phyloP scores from a whole-genome alignment of 2,113 vertebrate genomes.

The Cephalopholis sonnerati region DNA sequence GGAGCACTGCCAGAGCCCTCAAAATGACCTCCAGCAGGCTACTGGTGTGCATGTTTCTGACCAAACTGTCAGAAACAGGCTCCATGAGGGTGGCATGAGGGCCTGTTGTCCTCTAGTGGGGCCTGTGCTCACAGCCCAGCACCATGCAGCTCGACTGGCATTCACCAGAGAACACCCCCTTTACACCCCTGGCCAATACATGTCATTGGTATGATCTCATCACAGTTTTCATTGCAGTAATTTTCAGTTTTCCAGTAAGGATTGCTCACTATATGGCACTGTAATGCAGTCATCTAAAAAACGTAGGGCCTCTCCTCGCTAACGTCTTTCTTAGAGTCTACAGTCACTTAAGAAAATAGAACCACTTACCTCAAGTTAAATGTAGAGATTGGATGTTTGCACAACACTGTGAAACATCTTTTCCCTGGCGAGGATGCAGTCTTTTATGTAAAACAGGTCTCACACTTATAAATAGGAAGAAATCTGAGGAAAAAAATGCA shows the following conservation, averaged over 20 bases:
- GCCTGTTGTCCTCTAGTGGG: no score
- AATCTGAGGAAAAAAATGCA: not conserved
- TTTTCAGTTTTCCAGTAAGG: not conserved
- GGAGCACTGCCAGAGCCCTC: no score
- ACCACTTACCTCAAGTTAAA: constrained; percentile 9
- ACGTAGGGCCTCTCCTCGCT: not conserved
- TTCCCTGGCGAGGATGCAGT: not conserved
- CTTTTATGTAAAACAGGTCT: not conserved
- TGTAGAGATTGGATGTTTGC: constrained; percentile 8
- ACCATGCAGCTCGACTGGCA: no score
- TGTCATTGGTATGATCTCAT: no score
- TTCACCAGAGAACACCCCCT: no score
- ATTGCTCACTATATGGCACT: not conserved
- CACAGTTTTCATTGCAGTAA: not conserved
- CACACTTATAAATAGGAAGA: not conserved
- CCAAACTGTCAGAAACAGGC: no score
- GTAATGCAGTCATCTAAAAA: not conserved
- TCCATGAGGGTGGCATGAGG: no score
- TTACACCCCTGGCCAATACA: no score
- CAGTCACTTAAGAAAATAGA: not conserved
- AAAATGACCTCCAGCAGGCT: no score
- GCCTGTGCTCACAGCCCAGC: no score
- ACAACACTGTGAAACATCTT: not conserved
- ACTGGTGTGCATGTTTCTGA: no score
- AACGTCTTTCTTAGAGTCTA: not conserved